These are phyloP conservation scores for Sinocyclocheilus rhinocerous DNA, from an alignment of 2,113 vertebrate species.

Conservation along the genomic window DNA sequence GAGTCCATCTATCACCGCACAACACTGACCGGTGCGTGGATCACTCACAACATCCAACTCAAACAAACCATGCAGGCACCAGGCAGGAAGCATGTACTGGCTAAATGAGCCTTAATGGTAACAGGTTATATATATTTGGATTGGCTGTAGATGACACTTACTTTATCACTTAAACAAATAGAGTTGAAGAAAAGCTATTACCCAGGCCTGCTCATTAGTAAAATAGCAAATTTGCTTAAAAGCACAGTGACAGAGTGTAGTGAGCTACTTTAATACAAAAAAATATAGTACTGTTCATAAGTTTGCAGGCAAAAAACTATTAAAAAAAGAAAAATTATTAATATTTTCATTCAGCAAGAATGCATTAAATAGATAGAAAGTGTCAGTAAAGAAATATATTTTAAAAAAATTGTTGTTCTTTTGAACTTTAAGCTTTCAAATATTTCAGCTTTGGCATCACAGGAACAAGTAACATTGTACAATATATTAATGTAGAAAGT, in stretches of 20 bases:
- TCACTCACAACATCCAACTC: constrained; percentile 67
- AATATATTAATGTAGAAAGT: no score
- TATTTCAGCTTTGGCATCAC: no score
- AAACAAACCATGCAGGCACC: constrained; percentile 65
- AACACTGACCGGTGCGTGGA: constrained; percentile 57
- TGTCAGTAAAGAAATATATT: no score
- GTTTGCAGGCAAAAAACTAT: not conserved
- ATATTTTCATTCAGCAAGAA: not conserved
- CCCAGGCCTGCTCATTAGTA: not conserved
- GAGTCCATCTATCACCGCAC: constrained; percentile 68
- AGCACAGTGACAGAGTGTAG: not conserved
- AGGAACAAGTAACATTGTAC: no score
- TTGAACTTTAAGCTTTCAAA: no score
- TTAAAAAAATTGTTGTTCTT: no score
- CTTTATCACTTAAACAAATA: constrained; percentile 53
- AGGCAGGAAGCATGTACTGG: constrained; percentile 42
- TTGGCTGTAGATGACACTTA: constrained; percentile 51
- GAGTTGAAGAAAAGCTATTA: constrained; percentile 25
- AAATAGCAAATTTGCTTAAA: constrained; percentile 5
- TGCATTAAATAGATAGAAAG: no score
- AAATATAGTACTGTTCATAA: not conserved
- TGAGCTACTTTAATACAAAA: not conserved
- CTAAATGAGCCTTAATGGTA: constrained; percentile 63
- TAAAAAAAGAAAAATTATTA: not conserved
- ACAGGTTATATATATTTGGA: constrained; percentile 63